Evolutionary conservation across 2,888 invertebrate genomes (phyloP), one percentile per base, ranked within the genome.

Genomic region (Incurvaria masculella): DNA sequence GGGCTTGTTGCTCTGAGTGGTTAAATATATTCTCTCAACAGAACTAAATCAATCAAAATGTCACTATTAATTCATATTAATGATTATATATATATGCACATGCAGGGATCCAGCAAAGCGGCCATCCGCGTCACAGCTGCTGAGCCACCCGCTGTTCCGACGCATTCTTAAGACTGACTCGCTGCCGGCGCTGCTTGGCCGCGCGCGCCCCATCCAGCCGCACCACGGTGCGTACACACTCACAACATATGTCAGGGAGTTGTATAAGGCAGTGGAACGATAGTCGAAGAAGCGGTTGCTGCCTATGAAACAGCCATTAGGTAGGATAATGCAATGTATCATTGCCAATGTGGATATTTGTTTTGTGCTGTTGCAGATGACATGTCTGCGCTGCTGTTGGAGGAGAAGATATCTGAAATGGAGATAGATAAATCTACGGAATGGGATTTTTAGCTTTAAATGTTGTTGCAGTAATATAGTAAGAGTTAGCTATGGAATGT

Each of bases 101-200:
- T 57, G 5, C 63, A 81, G 83, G 52, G 86, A 87, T 52, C 84
- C 89, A 0, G 71, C 74, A n/a, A 79, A 82, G 61, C 78, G 92
- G 45, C 91, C 91, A 44, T 79, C 84, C 5, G 85, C 89, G 2
- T 69, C 76, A 1, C 87, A 90, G 60, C 69, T 93, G 44, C 66
- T 90, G 51, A 80, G 74, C 45, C 91, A 94, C 65, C 74, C 83
- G 51, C 86, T 91, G 78, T 88, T 94, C 64, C 92, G 91, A 66
- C 87, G 88, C 60, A 80, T 84, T 55, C 74, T 82, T 49, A 84
- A 79, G 64, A 73, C 80, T 23, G 79, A 81, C 59, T 80, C 80
- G 55, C 61, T 89, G 51, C 82, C 85, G 1, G 83, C 84, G 45
- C 73, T 89, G 51, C 73, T 90, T 20, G 83, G 84, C 44, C 81